Percentiles rank a stretch among this genome's conserved stretches.
Evolutionary conservation across 2,888 invertebrate species (phyloP).

Genomic region (Ptilodon capucinus): DNA sequence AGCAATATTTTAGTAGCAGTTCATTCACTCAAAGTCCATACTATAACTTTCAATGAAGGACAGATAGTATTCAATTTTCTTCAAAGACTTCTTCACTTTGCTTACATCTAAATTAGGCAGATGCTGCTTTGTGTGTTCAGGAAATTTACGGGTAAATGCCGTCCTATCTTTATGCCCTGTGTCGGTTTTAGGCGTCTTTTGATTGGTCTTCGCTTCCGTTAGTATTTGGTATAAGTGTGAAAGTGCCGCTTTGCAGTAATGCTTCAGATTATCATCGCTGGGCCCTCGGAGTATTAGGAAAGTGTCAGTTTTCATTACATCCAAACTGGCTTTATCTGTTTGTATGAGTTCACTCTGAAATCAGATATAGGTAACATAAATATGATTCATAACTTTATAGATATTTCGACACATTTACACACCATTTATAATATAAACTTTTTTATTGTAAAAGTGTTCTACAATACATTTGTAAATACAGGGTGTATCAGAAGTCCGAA

Average conservation of each 20-base stretch:
- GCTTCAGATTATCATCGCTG: conserved; percentile 71
- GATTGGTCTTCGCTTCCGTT: conserved; percentile 58
- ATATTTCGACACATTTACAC: no score
- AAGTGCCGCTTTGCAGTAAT: conserved; percentile 85
- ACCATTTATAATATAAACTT: no score
- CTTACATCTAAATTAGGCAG: conserved; percentile 75
- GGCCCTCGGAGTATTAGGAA: conserved; percentile 84
- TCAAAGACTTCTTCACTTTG: conserved; percentile 80
- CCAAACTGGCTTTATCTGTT: conserved; percentile 81
- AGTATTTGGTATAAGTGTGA: conserved; percentile 85
- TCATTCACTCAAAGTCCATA: conserved; percentile 51
- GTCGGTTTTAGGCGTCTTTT: conserved; percentile 27
- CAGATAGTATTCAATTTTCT: conserved; percentile 88
- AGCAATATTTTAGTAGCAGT: conserved; percentile 25
- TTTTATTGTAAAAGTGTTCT: no score
- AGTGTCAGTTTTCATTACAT: conserved; percentile 84
- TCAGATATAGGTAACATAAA: no score
- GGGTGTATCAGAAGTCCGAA: no score
- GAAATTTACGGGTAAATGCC: conserved; percentile 81
- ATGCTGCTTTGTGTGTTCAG: conserved; percentile 74
- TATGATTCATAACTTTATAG: no score
- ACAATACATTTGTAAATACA: no score
- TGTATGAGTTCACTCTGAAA: conserved; percentile 82
- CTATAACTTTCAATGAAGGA: conserved; percentile 82
- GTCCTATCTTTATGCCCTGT: conserved; percentile 28